Evolutionary conservation across 1,140 invertebrate genomes (phyloP), one percentile per base, ranked within the genome.

Genomic region (Andrena cerasifolii): DNA sequence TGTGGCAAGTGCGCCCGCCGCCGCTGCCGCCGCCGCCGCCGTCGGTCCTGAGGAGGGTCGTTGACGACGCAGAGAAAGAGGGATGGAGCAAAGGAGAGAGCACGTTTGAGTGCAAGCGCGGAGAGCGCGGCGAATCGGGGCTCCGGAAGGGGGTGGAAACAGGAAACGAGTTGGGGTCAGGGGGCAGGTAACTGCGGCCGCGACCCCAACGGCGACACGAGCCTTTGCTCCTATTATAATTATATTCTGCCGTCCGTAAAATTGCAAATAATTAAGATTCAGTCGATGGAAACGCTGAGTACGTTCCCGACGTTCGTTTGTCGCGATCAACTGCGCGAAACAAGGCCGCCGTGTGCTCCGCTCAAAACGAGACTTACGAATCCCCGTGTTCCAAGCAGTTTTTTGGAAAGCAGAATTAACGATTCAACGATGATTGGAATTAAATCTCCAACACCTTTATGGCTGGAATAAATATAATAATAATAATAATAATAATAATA

Each of bases 181-280:
- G 53, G 78, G 68, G 78, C 66, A 85, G 82, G 87, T 85, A 85
- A 89, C 84, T 87, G 80, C 87, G 81, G 75, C 82, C 75, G 84
- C 82, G 85, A 90, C 88, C 86, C 89, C 86, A 40, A 86, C 86
- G 86, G 87, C 86, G 86, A 86, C 83, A 76, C 83, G 76, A 88
- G 84, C 84, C 88, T 89, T 90, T 90, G 83, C 87, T 89, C 87
- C 86, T 85, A 91, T 90, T 89, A 90, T 92, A 91, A 91, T 91
- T 91, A 90, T 87, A 90, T 89, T 89, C 79, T 80, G 80, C 86
- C 86, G 87, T 84, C 87, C 87, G 87, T 90, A 89, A 92, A 92
- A 92, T 91, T 91, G 83, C 87, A 90, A 91, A 91, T 91, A 91
- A 91, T 91, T 91, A 90, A 89, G 89, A 90, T 89, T 88, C 88